These are phyloP conservation scores for Lagorchestes hirsutus DNA, from an alignment of 2,797 vertebrate genomes.

Conservation along the genomic window DNA sequence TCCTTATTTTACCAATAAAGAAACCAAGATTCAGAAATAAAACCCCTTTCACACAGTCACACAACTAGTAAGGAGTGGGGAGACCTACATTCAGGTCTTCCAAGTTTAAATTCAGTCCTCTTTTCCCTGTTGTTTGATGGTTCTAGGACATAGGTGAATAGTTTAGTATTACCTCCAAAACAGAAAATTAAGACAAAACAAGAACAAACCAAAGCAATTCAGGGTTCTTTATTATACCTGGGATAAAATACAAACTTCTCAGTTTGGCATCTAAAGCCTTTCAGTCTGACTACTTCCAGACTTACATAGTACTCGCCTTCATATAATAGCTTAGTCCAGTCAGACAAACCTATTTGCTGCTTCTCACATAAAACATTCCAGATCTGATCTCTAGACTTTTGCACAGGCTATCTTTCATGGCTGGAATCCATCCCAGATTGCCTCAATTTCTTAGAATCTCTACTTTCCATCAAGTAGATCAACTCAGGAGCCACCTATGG, in stretches of 20 bases:
- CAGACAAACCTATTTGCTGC: neutral
- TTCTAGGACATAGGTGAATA: slow-evolving; percentile 33
- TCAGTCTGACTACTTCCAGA: neutral
- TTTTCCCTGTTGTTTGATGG: neutral
- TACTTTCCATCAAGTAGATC: neutral
- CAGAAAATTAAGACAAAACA: neutral
- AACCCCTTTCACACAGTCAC: neutral
- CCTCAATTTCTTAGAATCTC: neutral
- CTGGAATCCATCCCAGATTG: neutral
- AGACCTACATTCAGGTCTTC: neutral
- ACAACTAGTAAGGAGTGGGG: neutral
- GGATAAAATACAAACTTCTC: neutral
- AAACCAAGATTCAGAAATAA: neutral
- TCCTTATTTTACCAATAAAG: neutral
- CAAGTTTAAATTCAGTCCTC: neutral
- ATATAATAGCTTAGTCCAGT: neutral
- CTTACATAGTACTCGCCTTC: neutral
- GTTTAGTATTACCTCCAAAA: neutral
- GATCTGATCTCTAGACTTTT: neutral
- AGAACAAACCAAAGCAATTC: neutral
- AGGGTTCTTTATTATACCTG: neutral
- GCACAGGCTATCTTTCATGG: neutral
- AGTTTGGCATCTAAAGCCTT: neutral
- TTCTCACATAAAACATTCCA: neutral
- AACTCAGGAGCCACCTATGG: neutral